A percentile compares a stretch with the other conserved stretches of the same genome.
Conservation (phyloP, 2,797 vertebrate genomes). For the Eulemur coronatus region DNA sequence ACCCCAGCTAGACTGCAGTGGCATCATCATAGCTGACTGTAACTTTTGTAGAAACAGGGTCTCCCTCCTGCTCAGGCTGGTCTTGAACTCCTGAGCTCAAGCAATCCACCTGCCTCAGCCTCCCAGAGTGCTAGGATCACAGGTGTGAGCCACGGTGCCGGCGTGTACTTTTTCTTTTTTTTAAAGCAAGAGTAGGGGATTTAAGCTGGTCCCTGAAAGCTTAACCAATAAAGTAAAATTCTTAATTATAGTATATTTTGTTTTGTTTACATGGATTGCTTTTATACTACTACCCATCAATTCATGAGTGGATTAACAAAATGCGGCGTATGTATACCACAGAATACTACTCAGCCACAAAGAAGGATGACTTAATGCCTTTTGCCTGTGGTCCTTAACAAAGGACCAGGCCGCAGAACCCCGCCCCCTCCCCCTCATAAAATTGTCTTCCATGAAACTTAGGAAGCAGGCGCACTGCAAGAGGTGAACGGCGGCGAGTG, state of each 20-base stretch:
- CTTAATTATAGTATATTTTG: neutral
- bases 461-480: too few relatives aligned
- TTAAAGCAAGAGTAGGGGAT: neutral
- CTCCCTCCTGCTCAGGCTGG: neutral
- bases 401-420: too few relatives aligned
- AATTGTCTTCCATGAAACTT: too few relatives aligned
- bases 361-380: too few relatives aligned
- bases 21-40: neutral
- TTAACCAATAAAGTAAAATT: slow-evolving; percentile 24
- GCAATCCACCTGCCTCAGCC: neutral
- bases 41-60: neutral
- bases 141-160: neutral
- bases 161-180: neutral
- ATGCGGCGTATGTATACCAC: too few relatives aligned
- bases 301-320: too few relatives aligned
- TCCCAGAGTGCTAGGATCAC: neutral
- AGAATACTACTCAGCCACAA: too few relatives aligned
- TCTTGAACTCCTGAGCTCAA: neutral
- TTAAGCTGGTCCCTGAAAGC: neutral
- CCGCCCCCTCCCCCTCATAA: too few relatives aligned
- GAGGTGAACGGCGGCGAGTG: too few relatives aligned
- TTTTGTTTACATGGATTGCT: too few relatives aligned
- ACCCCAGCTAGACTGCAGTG: neutral
- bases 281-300: too few relatives aligned
- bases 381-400: too few relatives aligned